These are phyloP conservation scores for Oreochromis mossambicus DNA, from an alignment of 2,797 vertebrate species.

Conservation along the genomic window DNA sequence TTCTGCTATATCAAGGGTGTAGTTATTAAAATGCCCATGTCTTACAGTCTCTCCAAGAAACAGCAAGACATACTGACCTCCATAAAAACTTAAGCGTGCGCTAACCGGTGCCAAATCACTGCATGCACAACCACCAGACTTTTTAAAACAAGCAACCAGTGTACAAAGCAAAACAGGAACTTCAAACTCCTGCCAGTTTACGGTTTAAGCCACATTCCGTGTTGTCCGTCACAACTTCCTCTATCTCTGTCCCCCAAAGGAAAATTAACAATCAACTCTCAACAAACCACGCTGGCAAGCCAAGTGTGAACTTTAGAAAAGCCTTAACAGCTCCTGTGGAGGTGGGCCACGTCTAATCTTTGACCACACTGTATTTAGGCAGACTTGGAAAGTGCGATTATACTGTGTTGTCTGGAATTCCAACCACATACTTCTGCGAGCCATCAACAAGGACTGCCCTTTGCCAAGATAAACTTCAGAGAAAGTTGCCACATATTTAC, in stretches of 20 bases:
- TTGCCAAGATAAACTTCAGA: slow-evolving; percentile 58
- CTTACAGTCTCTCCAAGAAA: slow-evolving; percentile 26
- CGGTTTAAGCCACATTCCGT: slow-evolving; percentile 18
- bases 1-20: slow-evolving; percentile 19
- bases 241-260: not conserved
- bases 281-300: slow-evolving; percentile 36
- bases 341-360: slow-evolving; percentile 37
- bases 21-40: slow-evolving; percentile 46
- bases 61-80: not conserved
- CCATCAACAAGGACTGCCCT: slow-evolving; percentile 47
- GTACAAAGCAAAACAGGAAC: slow-evolving; percentile 37
- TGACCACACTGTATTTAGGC: slow-evolving; percentile 23
- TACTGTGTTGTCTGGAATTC: slow-evolving; percentile 48
- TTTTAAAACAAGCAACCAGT: slow-evolving; percentile 29
- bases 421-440: slow-evolving; percentile 47
- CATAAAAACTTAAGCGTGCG: slow-evolving; percentile 30
- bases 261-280: slow-evolving; percentile 54
- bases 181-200: slow-evolving; percentile 35
- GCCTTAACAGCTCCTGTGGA: slow-evolving; percentile 42
- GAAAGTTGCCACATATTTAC: slow-evolving; percentile 41
- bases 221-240: slow-evolving; percentile 27
- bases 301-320: slow-evolving; percentile 49
- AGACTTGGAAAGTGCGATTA: slow-evolving; percentile 27
- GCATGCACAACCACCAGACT: slow-evolving; percentile 32
- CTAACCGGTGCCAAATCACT: slow-evolving; percentile 40